Conservation (phyloP, 35 echinoderm and acorn worm genomes). For the Apostichopus californicus region DNA sequence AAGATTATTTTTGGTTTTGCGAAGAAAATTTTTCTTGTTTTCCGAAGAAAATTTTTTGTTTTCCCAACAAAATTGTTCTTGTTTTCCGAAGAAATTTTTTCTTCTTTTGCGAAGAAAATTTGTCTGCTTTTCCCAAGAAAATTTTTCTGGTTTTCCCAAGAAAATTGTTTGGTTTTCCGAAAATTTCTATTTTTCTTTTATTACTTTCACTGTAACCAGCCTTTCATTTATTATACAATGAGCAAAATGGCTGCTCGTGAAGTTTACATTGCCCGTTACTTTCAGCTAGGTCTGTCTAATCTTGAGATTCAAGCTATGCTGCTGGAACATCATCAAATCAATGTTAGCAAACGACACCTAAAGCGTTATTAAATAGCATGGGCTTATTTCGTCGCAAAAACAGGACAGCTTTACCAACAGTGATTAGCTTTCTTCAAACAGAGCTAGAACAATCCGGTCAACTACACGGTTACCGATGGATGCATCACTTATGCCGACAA, state of each 20-base stretch:
- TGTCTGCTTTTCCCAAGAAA: neutral
- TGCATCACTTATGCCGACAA: slow-evolving; percentile 23
- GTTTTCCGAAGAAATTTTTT: too few relatives aligned
- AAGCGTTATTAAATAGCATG: slow-evolving; percentile 13
- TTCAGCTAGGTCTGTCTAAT: slow-evolving; percentile 37
- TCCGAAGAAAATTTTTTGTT: too few relatives aligned
- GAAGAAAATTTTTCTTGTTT: too few relatives aligned
- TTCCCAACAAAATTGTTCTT: too few relatives aligned
- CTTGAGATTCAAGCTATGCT: slow-evolving; percentile 30
- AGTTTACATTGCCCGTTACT: neutral
- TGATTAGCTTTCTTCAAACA: slow-evolving; percentile 3
- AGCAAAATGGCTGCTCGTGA: neutral
- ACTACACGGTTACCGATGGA: slow-evolving; percentile 51
- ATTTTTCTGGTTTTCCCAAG: neutral
- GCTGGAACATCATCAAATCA: slow-evolving; percentile 21
- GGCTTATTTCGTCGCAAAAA: neutral
- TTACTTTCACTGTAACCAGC: neutral
- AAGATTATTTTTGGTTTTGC: neutral
- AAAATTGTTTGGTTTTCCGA: neutral
- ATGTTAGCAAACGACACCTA: neutral
- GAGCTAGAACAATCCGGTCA: neutral
- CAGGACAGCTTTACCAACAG: slow-evolving; percentile 38
- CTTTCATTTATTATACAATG: neutral
- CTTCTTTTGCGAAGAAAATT: neutral
- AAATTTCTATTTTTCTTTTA: neutral